These are phyloP conservation scores for Lacanobia wlatinum DNA, from an alignment of 2,888 invertebrate species.

Conservation along the genomic window DNA sequence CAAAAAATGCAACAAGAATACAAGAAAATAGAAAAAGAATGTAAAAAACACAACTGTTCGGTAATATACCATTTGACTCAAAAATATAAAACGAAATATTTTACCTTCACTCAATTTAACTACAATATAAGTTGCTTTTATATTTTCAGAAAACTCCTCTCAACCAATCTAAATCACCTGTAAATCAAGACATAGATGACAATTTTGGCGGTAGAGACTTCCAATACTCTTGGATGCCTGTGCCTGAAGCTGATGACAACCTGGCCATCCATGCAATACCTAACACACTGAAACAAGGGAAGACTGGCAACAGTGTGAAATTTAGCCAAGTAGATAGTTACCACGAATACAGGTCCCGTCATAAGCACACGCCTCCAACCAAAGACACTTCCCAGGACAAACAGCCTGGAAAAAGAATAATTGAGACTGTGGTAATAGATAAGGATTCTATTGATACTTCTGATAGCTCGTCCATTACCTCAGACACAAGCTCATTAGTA, in stretches of 20 bases:
- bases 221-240: constrained; percentile 88
- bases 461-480: constrained; percentile 69
- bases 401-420: constrained; percentile 65
- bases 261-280: constrained; percentile 85
- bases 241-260: constrained; percentile 83
- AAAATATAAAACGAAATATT: neutral
- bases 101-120: neutral
- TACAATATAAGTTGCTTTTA: constrained; percentile 1
- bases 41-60: constrained; percentile 70
- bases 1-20: constrained; percentile 83
- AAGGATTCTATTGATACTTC: constrained; percentile 69
- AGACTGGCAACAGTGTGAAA: constrained; percentile 80
- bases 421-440: constrained; percentile 75
- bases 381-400: constrained; percentile 74
- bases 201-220: constrained; percentile 74
- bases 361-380: constrained; percentile 88
- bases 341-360: constrained; percentile 86
- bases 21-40: constrained; percentile 81
- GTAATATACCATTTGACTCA: constrained; percentile 26
- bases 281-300: constrained; percentile 74
- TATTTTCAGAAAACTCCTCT: constrained; percentile 70
- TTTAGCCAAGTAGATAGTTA: constrained; percentile 85
- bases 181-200: constrained; percentile 57
- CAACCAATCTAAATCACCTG: constrained; percentile 73
- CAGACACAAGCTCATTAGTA: constrained; percentile 78